Evolutionary conservation across 2,797 vertebrate species (phyloP).

Genomic region (Enteromius radiatus): DNA sequence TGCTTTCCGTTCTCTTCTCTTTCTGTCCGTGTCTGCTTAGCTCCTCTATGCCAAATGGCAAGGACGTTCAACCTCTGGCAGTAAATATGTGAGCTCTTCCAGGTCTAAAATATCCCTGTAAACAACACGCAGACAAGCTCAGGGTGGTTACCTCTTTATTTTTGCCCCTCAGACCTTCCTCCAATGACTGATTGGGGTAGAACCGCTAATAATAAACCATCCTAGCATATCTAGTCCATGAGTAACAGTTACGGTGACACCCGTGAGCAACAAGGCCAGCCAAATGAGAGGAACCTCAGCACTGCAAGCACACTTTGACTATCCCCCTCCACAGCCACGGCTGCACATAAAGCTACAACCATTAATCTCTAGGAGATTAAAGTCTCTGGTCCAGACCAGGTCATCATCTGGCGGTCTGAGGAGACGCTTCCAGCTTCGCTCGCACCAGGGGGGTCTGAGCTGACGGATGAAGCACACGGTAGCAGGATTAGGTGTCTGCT

Average conservation of each 20-base stretch:
- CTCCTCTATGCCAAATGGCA: constrained; percentile 74
- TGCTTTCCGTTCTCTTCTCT: constrained; percentile 6
- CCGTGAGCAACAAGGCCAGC: constrained; percentile 74
- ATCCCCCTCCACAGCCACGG: constrained; percentile 55
- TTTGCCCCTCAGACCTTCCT: constrained; percentile 85
- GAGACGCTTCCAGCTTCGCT: constrained; percentile 62
- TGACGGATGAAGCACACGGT: constrained; percentile 67
- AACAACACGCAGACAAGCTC: constrained; percentile 80
- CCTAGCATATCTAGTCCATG: constrained; percentile 85
- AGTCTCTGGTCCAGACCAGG: constrained; percentile 71
- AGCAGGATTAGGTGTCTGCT: constrained; percentile 71
- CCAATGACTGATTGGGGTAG: constrained; percentile 86
- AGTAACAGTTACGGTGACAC: constrained; percentile 82
- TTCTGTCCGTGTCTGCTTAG: constrained; percentile 35
- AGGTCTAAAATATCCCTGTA: constrained; percentile 77
- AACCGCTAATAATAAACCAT: constrained; percentile 84
- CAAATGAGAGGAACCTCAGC: constrained; percentile 72
- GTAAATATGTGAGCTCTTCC: constrained; percentile 81
- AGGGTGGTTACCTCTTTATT: constrained; percentile 90
- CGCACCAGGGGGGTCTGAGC: constrained; percentile 66
- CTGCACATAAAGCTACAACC: constrained; percentile 72
- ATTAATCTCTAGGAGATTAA: constrained; percentile 75
- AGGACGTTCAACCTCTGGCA: constrained; percentile 72
- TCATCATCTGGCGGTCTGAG: constrained; percentile 63
- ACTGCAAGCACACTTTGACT: constrained; percentile 47